Evolutionary conservation across 2,797 vertebrate genomes (phyloP).

Genomic region (Enoplosus armatus): DNA sequence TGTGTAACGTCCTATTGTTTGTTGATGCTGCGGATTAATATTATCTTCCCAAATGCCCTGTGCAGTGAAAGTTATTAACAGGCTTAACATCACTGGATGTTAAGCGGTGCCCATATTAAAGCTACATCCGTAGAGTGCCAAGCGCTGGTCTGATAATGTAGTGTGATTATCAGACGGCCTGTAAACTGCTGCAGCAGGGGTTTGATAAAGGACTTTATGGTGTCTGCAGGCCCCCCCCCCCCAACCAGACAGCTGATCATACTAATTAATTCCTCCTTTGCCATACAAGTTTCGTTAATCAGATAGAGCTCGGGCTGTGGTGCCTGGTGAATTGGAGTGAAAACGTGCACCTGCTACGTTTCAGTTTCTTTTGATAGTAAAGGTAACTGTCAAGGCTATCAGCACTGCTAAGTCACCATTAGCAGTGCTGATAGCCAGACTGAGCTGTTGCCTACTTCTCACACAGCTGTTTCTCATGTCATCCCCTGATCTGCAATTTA

Average conservation of each 20-base stretch:
- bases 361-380: background rate
- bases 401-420: background rate
- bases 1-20: background rate
- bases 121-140: background rate
- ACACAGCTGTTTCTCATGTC: background rate
- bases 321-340: background rate
- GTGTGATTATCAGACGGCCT: background rate
- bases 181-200: slow-evolving; percentile 1
- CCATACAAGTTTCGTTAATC: background rate
- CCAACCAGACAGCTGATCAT: background rate
- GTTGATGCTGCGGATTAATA: background rate
- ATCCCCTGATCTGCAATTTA: background rate
- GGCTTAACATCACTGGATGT: background rate
- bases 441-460: background rate
- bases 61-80: slow-evolving; percentile 18
- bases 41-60: background rate
- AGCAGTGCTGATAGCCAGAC: background rate
- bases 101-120: slow-evolving; percentile 11
- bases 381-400: no score
- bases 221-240: background rate
- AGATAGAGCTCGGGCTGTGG: background rate
- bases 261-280: no score
- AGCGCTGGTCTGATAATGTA: fast-evolving
- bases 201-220: background rate
- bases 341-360: background rate